A percentile compares a stretch with the other conserved stretches of the same genome.
These are phyloP conservation scores for Chrysogorgia sp. DNA, from an alignment of 92 coral and sea anemone genomes.

Conservation along the genomic window DNA sequence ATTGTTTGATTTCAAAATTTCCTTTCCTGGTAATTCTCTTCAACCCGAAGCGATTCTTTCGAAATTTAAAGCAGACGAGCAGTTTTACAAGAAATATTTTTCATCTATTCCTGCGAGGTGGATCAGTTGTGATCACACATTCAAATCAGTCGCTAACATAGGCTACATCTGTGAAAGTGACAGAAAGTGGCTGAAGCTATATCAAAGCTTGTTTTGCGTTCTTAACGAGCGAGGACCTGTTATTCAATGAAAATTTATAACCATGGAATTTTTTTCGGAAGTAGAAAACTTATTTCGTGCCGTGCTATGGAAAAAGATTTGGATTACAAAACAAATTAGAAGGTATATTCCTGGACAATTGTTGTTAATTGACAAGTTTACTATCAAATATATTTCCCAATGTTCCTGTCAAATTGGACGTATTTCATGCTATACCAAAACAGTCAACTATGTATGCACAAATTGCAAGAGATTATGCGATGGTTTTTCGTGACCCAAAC, in stretches of 20 bases:
- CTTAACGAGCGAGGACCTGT: conserved; percentile 39
- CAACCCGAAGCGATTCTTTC: background rate
- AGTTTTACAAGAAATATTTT: too few species aligned
- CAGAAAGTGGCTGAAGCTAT: conserved; percentile 33
- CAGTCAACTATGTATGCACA: conserved; percentile 1
- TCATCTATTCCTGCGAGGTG: too few species aligned
- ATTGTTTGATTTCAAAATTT: background rate
- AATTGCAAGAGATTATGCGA: conserved; percentile 7
- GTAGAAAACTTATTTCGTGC: too few species aligned
- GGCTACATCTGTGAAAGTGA: conserved; percentile 37
- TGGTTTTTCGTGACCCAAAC: conserved; percentile 15
- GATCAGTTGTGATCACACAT: too few species aligned
- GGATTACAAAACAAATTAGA: too few species aligned
- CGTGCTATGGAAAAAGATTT: too few species aligned
- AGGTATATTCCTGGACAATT: too few species aligned
- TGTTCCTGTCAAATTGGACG: conserved; percentile 14
- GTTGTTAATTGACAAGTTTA: too few species aligned
- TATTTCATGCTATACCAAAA: conserved; percentile 37
- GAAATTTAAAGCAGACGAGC: background rate
- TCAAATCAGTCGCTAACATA: conserved; percentile 33
- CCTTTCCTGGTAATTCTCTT: background rate
- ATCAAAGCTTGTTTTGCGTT: conserved; percentile 27
- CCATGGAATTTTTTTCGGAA: background rate
- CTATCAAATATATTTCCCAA: too few species aligned
- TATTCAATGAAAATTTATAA: conserved; percentile 40